A percentile compares a stretch with the other conserved stretches of the same genome.
phyloP scores from a whole-genome alignment of 2,888 invertebrate species.

The Mesorhabditis belari region DNA sequence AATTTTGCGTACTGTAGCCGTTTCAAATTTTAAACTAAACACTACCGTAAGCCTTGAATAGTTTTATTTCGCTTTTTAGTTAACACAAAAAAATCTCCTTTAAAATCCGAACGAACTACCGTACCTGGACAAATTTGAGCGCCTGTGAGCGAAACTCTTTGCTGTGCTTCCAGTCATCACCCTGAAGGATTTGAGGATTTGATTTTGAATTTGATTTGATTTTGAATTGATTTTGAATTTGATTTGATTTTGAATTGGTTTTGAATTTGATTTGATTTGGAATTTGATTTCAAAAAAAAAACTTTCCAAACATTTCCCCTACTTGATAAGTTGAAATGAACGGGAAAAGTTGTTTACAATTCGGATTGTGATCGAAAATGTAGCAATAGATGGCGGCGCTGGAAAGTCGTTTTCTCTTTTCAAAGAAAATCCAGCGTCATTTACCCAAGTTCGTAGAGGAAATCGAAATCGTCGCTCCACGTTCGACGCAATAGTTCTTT shows the following conservation, averaged over 20 bases:
- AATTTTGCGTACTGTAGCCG: neutral
- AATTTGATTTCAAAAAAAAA: too few relatives aligned
- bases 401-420: too few relatives aligned
- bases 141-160: constrained; percentile 45
- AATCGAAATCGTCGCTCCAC: constrained; percentile 51
- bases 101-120: neutral
- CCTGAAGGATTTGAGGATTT: too few relatives aligned
- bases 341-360: constrained; percentile 44
- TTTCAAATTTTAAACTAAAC: neutral
- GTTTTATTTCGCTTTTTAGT: neutral
- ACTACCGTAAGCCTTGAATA: neutral
- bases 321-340: constrained; percentile 29
- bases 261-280: too few relatives aligned
- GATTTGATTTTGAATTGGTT: too few relatives aligned
- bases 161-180: constrained; percentile 39
- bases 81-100: constrained; percentile 1
- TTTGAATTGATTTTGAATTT: too few relatives aligned
- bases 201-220: too few relatives aligned
- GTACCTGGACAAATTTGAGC: constrained; percentile 46
- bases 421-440: too few relatives aligned
- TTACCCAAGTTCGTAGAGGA: constrained; percentile 41
- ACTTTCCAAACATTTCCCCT: too few relatives aligned
- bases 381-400: constrained; percentile 41
- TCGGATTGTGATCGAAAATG: constrained; percentile 46
- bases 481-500: constrained; percentile 45